Evolutionary conservation across 2,113 vertebrate species (phyloP).

Genomic region (Anhinga rufa): DNA sequence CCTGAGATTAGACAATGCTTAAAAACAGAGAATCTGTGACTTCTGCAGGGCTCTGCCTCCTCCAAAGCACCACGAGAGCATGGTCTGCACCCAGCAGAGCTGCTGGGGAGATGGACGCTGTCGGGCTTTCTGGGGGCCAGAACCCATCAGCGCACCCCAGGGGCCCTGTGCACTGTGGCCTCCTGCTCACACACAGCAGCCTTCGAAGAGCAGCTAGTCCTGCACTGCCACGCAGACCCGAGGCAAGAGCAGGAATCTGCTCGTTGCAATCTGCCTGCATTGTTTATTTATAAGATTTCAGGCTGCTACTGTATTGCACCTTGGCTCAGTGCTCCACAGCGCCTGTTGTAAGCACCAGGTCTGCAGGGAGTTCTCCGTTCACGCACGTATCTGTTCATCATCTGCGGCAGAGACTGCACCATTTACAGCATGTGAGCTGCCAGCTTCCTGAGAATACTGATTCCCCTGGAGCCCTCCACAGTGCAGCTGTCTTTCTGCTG

Average conservation of each 20-base stretch:
- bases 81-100: background rate
- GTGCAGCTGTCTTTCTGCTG: background rate
- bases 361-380: background rate
- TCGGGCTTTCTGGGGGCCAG: fast-evolving
- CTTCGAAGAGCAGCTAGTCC: background rate
- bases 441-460: background rate
- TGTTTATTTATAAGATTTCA: conserved; percentile 14
- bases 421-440: background rate
- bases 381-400: background rate
- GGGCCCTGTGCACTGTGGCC: fast-evolving
- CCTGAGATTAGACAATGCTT: fast-evolving
- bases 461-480: background rate
- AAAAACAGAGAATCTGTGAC: background rate
- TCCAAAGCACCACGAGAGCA: background rate
- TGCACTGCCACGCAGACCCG: background rate
- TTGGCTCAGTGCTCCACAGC: background rate
- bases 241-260: background rate
- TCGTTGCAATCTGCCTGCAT: background rate
- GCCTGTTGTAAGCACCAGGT: background rate
- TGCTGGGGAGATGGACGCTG: background rate
- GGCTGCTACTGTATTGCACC: conserved; percentile 28
- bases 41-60: background rate
- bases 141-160: fast-evolving
- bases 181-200: background rate
- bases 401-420: background rate